Conservation (phyloP, 2,797 vertebrate genomes). For the Prunella strophiata region DNA sequence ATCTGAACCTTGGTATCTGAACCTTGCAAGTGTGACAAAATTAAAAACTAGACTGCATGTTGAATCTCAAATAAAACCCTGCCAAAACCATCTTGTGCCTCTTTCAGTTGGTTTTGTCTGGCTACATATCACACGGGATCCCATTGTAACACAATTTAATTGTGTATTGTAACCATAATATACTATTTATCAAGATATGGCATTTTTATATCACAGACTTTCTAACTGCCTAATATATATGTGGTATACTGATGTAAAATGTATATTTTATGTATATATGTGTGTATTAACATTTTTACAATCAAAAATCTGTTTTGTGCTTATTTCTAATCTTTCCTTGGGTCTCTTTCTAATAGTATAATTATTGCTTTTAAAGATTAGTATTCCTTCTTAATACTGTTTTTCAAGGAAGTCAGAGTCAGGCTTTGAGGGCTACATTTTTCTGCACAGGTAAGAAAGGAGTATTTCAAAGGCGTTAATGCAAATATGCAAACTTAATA, state of each 20-base stretch:
- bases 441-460: neutral
- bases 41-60: neutral
- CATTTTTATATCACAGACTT: neutral
- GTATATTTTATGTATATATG: neutral
- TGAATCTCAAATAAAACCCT: neutral
- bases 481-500: neutral
- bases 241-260: neutral
- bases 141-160: neutral
- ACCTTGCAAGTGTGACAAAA: neutral
- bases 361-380: neutral
- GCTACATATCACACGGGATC: rapidly evolving
- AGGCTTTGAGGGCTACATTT: rapidly evolving
- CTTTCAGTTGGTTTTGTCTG: neutral
- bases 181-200: neutral
- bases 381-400: neutral
- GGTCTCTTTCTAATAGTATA: neutral
- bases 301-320: neutral
- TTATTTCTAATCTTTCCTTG: neutral
- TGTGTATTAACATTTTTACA: neutral
- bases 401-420: neutral
- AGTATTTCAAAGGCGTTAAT: neutral
- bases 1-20: neutral
- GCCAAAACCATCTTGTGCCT: neutral
- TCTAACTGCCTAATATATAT: neutral
- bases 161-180: neutral